These are phyloP conservation scores for Papilio elwesi DNA, from an alignment of 2,888 invertebrate genomes.

Conservation along the genomic window DNA sequence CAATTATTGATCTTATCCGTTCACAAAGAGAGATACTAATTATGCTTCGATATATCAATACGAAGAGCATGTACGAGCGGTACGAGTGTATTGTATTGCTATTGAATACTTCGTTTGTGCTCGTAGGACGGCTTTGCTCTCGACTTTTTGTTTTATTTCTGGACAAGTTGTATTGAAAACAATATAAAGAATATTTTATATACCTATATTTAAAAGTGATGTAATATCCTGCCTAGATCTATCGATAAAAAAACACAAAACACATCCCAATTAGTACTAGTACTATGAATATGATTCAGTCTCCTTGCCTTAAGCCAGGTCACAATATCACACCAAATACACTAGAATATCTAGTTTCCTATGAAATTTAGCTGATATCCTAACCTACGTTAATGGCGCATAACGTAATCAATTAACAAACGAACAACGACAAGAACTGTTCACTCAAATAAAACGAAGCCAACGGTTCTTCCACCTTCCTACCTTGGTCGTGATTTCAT, in stretches of 20 bases:
- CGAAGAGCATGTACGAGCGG: constrained; percentile 35
- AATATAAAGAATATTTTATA: neutral
- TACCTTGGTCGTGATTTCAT: too few species aligned
- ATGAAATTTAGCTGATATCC: too few species aligned
- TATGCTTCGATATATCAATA: constrained; percentile 38
- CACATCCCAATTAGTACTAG: too few species aligned
- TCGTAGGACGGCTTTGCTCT: neutral
- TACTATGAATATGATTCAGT: too few species aligned
- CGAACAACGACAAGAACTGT: too few species aligned
- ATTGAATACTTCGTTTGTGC: constrained; percentile 28
- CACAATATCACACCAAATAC: too few species aligned
- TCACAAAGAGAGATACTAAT: constrained; percentile 35
- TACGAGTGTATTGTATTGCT: constrained; percentile 29
- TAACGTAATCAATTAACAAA: too few species aligned
- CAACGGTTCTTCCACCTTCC: too few species aligned
- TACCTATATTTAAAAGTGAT: neutral
- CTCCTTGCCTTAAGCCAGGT: too few species aligned
- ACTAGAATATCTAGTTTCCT: too few species aligned
- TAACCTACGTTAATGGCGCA: too few species aligned
- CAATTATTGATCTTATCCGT: constrained; percentile 37
- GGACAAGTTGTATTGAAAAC: neutral
- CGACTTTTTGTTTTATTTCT: constrained; percentile 20
- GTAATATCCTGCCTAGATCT: neutral
- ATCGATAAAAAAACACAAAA: neutral
- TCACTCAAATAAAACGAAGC: too few species aligned